A percentile compares a stretch with the other conserved stretches of the same genome.
phyloP scores from a whole-genome alignment of 2,797 vertebrate species.

The Sebastes hubbsi region DNA sequence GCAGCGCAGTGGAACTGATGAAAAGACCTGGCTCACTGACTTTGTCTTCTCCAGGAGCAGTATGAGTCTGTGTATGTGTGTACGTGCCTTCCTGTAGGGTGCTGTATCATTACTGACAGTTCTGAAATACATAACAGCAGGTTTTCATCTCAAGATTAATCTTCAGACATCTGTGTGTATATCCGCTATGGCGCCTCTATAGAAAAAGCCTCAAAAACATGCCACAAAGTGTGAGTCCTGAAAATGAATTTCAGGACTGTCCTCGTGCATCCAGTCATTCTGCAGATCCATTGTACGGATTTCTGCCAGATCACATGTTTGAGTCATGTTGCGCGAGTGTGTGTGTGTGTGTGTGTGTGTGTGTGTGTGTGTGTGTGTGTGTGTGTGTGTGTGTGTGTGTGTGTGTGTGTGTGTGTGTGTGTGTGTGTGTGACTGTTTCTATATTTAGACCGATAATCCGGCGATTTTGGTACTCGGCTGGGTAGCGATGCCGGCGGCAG shows the following conservation, averaged over 20 bases:
- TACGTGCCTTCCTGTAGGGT: slow-evolving; percentile 50
- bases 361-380: background rate
- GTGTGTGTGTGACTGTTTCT: slow-evolving; percentile 26
- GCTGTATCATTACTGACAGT: slow-evolving; percentile 70
- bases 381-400: background rate
- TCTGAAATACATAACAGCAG: slow-evolving; percentile 58
- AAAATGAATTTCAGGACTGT: background rate
- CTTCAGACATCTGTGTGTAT: slow-evolving; percentile 26
- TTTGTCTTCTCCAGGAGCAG: slow-evolving; percentile 48
- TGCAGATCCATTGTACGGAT: slow-evolving; percentile 34
- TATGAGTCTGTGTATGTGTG: background rate
- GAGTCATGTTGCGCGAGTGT: slow-evolving; percentile 32
- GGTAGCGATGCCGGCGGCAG: slow-evolving; percentile 49
- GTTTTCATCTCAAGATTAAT: slow-evolving; percentile 54
- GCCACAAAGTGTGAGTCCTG: background rate
- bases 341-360: too few relatives aligned
- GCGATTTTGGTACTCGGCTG: slow-evolving; percentile 53
- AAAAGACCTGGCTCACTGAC: slow-evolving; percentile 75
- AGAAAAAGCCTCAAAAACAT: slow-evolving; percentile 5
- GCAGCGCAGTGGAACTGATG: slow-evolving; percentile 77
- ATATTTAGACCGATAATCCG: slow-evolving; percentile 64
- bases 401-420: too few relatives aligned
- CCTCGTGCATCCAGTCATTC: slow-evolving; percentile 1
- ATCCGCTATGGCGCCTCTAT: background rate
- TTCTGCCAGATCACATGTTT: slow-evolving; percentile 49